Evolutionary conservation across 2,113 vertebrate species (phyloP), one percentile per base, ranked within the genome.

Genomic region (Xyrauchen texanus): DNA sequence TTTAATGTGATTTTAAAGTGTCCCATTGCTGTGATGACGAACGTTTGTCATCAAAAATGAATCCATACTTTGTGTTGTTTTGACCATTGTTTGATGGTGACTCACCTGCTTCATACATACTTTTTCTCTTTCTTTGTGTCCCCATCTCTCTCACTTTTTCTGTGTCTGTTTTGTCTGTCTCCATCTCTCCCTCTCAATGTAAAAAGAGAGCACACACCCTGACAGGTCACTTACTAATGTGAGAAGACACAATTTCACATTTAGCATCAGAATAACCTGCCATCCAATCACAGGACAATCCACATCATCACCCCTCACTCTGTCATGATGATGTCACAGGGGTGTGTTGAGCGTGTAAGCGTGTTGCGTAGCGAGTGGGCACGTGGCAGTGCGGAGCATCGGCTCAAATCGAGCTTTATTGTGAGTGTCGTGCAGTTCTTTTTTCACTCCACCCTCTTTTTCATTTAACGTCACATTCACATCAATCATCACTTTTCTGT

Each of bases 61-160:
- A 45, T 45, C 45, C 15, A 60, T 8, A 51, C 61, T 44, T 64
- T 55, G 46, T 52, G 42, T 11, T 57, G n/a, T 60, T 58, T 74
- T 60, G 13, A 55, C 34, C 21, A 3, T 34, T 68, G 13, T 45
- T 57, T 66, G 12, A 5, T 21, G 15, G 46, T 62, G 63, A 73
- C 68, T 58, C 51, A 73, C 69, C 63, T 68, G 21, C 66, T 68
- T 72, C 10, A 42, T 71, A 13, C 69, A 70, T 46, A 62, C 21
- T 34, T 34, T 34, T 34, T 34, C 21, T 34, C 21, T 70, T 67
- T 78, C 67, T 55, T 58, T 70, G 53, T 34, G 44, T 65, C 86
- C 89, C 89, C 64, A 61, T 77, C 21, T 34, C 21, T 34, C 21
- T 87, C 87, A 87, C 89, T 82, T 88, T 84, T 86, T 85, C 82